Conservation (phyloP, 1,140 invertebrate species). For the Chlorops oryzae region DNA sequence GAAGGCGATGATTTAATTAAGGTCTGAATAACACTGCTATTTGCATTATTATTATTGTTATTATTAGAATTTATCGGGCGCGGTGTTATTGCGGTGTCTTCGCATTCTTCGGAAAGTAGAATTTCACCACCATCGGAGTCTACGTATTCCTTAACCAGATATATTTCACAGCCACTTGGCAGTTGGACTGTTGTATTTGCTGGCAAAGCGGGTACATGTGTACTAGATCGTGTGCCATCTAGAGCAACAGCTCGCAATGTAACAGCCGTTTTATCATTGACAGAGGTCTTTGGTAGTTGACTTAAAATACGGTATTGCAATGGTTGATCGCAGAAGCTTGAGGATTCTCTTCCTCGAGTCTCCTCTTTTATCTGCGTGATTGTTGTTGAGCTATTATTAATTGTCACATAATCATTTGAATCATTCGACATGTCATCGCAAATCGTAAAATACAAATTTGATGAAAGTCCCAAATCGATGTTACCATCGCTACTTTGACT, state of each 20-base stretch:
- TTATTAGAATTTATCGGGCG: no score
- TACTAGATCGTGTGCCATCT: background rate
- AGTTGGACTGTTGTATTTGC: conserved; percentile 37
- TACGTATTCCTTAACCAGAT: conserved; percentile 35
- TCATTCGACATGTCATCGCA: conserved; percentile 36
- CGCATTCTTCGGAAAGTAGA: no score
- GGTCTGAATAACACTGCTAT: no score
- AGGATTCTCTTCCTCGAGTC: no score
- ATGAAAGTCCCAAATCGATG: no score
- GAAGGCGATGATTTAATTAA: no score
- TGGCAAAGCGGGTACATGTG: conserved; percentile 26
- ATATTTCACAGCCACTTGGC: conserved; percentile 43
- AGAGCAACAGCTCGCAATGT: background rate
- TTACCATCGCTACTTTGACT: no score
- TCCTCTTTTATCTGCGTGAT: conserved; percentile 30
- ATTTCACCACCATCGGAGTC: no score
- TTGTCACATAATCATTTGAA: conserved; percentile 37
- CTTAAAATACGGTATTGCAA: conserved; percentile 15
- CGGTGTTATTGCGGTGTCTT: no score
- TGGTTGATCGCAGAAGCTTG: background rate
- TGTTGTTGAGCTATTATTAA: conserved; percentile 19
- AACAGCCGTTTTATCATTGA: background rate
- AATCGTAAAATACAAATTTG: conserved; percentile 36
- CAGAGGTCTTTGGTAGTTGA: background rate
- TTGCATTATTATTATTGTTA: no score